Percentiles rank a stretch among this genome's conserved stretches.
Evolutionary conservation across 2,797 vertebrate genomes (phyloP).

Genomic region (Melopsittacus undulatus): DNA sequence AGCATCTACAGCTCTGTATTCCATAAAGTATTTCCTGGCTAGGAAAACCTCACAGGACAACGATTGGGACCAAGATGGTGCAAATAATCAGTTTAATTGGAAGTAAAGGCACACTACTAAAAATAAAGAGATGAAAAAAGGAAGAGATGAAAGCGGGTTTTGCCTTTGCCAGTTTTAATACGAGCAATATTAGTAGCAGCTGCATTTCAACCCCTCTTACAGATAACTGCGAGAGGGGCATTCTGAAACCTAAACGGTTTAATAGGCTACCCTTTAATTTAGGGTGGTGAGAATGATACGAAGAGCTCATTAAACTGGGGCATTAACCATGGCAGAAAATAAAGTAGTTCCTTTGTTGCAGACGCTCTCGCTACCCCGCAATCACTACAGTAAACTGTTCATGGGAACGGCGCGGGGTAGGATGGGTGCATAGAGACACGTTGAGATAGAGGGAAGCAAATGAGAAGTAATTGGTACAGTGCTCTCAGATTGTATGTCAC

Average conservation of each 20-base stretch:
- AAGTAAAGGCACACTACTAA: conserved; percentile 3
- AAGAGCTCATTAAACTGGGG: conserved; percentile 70
- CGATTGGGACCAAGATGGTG: conserved; percentile 20
- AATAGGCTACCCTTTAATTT: conserved; percentile 74
- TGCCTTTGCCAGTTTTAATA: conserved; percentile 26
- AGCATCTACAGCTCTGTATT: neutral
- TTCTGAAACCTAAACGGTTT: conserved; percentile 54
- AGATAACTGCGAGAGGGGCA: conserved; percentile 26
- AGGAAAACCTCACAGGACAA: conserved; percentile 34
- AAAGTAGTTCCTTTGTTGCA: conserved; percentile 70
- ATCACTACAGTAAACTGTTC: conserved; percentile 15
- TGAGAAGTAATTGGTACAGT: conserved; percentile 49
- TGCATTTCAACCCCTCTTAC: neutral
- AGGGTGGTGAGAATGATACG: conserved; percentile 66
- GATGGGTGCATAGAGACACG: neutral
- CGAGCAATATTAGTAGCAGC: conserved; percentile 29
- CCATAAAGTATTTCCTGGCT: conserved; percentile 43
- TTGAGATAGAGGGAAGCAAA: conserved; percentile 39
- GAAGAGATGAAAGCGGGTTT: conserved; percentile 42
- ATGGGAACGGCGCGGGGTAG: neutral
- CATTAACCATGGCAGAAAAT: conserved; percentile 70
- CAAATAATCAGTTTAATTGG: conserved; percentile 60
- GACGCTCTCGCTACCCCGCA: neutral
- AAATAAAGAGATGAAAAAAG: conserved; percentile 40
- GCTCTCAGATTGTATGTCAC: conserved; percentile 52